A percentile compares a stretch with the other conserved stretches of the same genome.
Evolutionary conservation across 2,888 invertebrate genomes (phyloP).

Genomic region (Pandemis cinnamomeana): DNA sequence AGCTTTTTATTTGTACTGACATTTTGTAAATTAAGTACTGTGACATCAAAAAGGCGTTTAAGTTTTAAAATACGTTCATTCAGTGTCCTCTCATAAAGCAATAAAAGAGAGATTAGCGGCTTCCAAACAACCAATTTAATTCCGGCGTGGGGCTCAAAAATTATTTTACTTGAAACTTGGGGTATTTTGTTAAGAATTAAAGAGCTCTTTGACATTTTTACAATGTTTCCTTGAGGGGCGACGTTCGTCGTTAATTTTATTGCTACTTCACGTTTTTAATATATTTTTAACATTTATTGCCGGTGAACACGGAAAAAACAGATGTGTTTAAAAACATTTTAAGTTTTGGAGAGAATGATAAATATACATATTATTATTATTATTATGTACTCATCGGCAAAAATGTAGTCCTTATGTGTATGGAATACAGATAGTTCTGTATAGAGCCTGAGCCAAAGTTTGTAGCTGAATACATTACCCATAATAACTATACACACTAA

Average conservation of each 20-base stretch:
- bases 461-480: too few relatives aligned
- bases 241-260: not conserved
- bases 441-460: too few relatives aligned
- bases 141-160: constrained; percentile 26
- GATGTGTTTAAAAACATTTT: not conserved
- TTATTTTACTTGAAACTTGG: constrained; percentile 1
- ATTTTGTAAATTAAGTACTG: constrained; percentile 37
- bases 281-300: constrained; percentile 1
- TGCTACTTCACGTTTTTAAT: not conserved
- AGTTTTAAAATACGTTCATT: constrained; percentile 39
- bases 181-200: constrained; percentile 2
- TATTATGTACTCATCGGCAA: too few relatives aligned
- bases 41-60: constrained; percentile 42
- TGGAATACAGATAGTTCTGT: too few relatives aligned
- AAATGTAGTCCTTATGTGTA: too few relatives aligned
- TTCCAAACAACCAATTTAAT: constrained; percentile 34
- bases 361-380: too few relatives aligned
- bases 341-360: not conserved
- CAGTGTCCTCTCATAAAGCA: constrained; percentile 35
- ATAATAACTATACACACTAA: too few relatives aligned
- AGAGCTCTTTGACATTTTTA: constrained; percentile 8
- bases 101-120: constrained; percentile 39
- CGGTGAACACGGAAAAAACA: not conserved
- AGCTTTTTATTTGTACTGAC: constrained; percentile 38
- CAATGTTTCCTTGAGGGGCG: not conserved